Evolutionary conservation across 2,888 invertebrate genomes (phyloP).

Genomic region (Micropterix aruncella): DNA sequence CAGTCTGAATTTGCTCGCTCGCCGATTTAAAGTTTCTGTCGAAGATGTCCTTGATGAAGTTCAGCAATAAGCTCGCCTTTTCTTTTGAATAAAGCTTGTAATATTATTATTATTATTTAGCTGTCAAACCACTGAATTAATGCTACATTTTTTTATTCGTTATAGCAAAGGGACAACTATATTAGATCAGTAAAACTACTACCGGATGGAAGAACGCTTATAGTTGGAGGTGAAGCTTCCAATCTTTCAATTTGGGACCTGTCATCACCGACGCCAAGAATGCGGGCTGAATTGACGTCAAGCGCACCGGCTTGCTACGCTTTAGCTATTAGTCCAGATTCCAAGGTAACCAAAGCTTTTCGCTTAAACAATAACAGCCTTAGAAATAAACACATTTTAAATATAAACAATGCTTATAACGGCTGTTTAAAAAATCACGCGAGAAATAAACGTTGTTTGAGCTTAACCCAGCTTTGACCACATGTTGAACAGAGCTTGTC

Average conservation of each 20-base stretch:
- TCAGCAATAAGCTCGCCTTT: background rate
- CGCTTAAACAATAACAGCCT: too few species aligned
- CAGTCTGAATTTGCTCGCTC: too few species aligned
- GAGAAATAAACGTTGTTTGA: too few species aligned
- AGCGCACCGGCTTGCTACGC: conserved; percentile 95
- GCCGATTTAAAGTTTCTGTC: too few species aligned
- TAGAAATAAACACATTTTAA: too few species aligned
- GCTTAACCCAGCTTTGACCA: too few species aligned
- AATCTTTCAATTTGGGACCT: conserved; percentile 94
- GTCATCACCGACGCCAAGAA: conserved; percentile 78
- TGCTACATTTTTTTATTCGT: conserved; percentile 14
- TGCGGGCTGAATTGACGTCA: conserved; percentile 87
- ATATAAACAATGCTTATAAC: too few species aligned
- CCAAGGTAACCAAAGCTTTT: conserved; percentile 55
- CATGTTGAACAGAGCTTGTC: too few species aligned
- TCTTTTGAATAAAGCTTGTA: conserved; percentile 5
- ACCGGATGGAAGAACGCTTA: conserved; percentile 83
- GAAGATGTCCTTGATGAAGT: too few species aligned
- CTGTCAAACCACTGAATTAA: too few species aligned
- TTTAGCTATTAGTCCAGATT: conserved; percentile 90
- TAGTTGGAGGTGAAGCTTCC: conserved; percentile 92
- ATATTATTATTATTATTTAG: too few species aligned
- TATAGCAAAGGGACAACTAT: conserved; percentile 84
- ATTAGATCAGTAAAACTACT: conserved; percentile 89
- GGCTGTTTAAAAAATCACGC: too few species aligned